Conservation (phyloP, 2,113 vertebrate species). For the Dicaeum eximium region DNA sequence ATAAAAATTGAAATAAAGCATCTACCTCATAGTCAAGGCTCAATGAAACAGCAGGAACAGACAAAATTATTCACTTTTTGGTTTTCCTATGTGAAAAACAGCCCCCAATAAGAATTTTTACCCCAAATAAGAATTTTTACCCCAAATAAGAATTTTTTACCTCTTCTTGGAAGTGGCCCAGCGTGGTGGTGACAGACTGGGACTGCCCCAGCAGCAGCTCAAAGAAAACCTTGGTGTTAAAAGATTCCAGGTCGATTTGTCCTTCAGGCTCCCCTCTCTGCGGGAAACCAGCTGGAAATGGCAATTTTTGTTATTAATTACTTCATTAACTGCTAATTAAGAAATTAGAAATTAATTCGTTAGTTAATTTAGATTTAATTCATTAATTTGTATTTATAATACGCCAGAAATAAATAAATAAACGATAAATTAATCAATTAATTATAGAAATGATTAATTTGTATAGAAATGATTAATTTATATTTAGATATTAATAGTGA, state of each 20-base stretch:
- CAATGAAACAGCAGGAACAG: neutral
- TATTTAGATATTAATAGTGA: too few relatives aligned
- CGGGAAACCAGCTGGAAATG: neutral
- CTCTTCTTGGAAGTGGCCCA: constrained; percentile 84
- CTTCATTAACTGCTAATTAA: too few relatives aligned
- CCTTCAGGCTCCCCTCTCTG: constrained; percentile 68
- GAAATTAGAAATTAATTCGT: too few relatives aligned
- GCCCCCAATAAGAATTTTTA: too few relatives aligned
- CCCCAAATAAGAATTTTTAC: too few relatives aligned
- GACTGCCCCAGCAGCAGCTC: constrained; percentile 82
- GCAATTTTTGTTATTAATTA: too few relatives aligned
- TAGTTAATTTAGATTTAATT: too few relatives aligned
- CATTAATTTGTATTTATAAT: rapidly evolving
- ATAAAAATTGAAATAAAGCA: neutral
- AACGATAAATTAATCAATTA: too few relatives aligned
- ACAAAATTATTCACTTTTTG: rapidly evolving
- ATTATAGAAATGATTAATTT: too few relatives aligned
- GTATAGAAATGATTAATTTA: too few relatives aligned
- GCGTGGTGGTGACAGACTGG: constrained; percentile 75
- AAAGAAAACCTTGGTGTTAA: constrained; percentile 83
- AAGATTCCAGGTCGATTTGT: constrained; percentile 84
- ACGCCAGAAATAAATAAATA: too few relatives aligned
- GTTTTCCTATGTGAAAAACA: neutral
- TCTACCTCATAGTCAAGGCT: neutral
- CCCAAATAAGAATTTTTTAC: too few relatives aligned